These are phyloP conservation scores for Drosophila baimaii DNA, from an alignment of 1,140 invertebrate species.

Conservation along the genomic window DNA sequence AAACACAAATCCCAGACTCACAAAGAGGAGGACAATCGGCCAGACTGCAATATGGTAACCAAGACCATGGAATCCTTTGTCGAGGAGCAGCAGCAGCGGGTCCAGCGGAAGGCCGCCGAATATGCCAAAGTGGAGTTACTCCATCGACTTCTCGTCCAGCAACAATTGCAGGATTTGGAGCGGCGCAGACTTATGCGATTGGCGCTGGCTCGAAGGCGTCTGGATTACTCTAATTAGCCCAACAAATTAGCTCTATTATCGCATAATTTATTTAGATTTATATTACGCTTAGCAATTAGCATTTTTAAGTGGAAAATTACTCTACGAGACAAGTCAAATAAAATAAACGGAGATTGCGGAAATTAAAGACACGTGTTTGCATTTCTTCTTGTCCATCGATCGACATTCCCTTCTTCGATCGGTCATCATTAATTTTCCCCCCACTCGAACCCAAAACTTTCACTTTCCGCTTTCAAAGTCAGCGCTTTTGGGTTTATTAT, in stretches of 20 bases:
- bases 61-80: slow-evolving; percentile 7
- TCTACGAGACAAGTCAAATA: slow-evolving; percentile 25
- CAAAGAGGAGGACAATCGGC: background rate
- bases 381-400: slow-evolving; percentile 13
- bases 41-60: background rate
- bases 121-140: slow-evolving; percentile 59
- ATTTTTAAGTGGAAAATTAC: slow-evolving; percentile 52
- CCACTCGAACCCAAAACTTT: slow-evolving; percentile 38
- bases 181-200: slow-evolving; percentile 49
- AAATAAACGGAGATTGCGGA: slow-evolving; percentile 20
- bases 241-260: slow-evolving; percentile 18
- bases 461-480: slow-evolving; percentile 53
- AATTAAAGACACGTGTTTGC: slow-evolving; percentile 53
- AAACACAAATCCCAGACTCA: background rate
- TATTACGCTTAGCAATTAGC: slow-evolving; percentile 29
- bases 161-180: slow-evolving; percentile 61
- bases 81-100: background rate
- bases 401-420: slow-evolving; percentile 43
- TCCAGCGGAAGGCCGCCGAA: slow-evolving; percentile 2
- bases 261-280: slow-evolving; percentile 32
- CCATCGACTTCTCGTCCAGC: slow-evolving; percentile 57
- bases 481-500: slow-evolving; percentile 2
- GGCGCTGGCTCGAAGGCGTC: slow-evolving; percentile 20
- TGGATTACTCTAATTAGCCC: slow-evolving; percentile 52
- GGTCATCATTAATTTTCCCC: slow-evolving; percentile 39